Evolutionary conservation across 1,140 invertebrate genomes (phyloP), one percentile per base, ranked within the genome.

Genomic region (Lepidostoma basale): DNA sequence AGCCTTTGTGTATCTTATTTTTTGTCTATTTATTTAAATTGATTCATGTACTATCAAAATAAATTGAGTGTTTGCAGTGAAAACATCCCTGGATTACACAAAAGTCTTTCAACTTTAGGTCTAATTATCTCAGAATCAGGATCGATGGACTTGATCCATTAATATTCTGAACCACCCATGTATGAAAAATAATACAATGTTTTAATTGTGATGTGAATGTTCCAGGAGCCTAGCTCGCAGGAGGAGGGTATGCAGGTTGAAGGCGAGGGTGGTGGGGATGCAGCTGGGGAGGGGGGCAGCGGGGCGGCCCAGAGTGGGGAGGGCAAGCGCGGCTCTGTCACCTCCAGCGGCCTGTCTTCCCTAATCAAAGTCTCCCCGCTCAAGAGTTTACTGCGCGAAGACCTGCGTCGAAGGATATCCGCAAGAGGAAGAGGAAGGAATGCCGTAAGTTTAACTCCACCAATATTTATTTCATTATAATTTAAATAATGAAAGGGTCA

Each of bases 301-400:
- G n/a, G n/a, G n/a, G n/a, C n/a, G n/a, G n/a, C n/a, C n/a, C 20
- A 56, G 18, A 83, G 78, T 60, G 81, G 79, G 60, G 83, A 83
- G 62, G 79, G 79, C 40, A 76, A 81, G 42, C 84, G 86, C 30
- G 84, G 85, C 12, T 78, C 70, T 44, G 83, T 85, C 26, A 87
- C 88, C 12, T 88, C 87, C 9, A 90, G 88, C 67, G 88, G 84
- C 75, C 76, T 89, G 60, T 85, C 86, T 22, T 83, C 88, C 22
- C 83, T 88, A 63, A 89, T 90, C 70, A 89, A 93, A 79, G 89
- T 93, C 44, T 94, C 92, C 26, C 92, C 92, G 39, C 79, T 95
- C 54, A 93, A 94, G 75, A 92, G 91, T 60, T 79, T 95, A 42
- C 79, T 95, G 40, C 85, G 92, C 18, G 92, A 94, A 72, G 92